phyloP scores from a whole-genome alignment of 2,797 vertebrate genomes.

The Liasis olivaceus region DNA sequence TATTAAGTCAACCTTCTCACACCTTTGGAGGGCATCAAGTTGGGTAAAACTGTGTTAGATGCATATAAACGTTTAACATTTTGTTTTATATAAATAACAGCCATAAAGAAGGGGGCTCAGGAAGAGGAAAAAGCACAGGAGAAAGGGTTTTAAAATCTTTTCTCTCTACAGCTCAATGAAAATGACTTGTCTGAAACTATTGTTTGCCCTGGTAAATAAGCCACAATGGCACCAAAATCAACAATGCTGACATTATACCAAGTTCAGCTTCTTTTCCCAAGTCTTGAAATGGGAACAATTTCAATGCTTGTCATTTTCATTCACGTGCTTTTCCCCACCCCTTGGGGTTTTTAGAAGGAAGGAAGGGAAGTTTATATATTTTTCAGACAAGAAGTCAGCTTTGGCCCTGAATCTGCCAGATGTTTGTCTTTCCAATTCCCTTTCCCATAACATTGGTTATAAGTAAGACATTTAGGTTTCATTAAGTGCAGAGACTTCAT shows the following conservation, averaged over 20 bases:
- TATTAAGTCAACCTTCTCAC: background rate
- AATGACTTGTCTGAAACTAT: background rate
- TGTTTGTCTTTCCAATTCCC: background rate
- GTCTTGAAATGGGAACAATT: background rate
- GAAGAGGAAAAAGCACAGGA: background rate
- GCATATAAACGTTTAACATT: background rate
- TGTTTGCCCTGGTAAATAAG: background rate
- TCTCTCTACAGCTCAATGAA: background rate
- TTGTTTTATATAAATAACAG: background rate
- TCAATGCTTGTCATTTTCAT: background rate
- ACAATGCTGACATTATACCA: background rate
- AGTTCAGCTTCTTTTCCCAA: background rate
- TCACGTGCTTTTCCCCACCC: background rate
- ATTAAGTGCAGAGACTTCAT: background rate
- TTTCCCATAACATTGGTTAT: background rate
- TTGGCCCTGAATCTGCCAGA: background rate
- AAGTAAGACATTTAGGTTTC: background rate
- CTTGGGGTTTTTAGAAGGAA: background rate
- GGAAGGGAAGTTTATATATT: background rate
- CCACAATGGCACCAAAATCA: background rate
- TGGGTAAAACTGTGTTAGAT: background rate
- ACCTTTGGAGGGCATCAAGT: background rate
- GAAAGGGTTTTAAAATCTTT: background rate
- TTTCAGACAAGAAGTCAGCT: background rate
- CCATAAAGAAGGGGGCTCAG: background rate